A percentile compares a stretch with the other conserved stretches of the same genome.
These are phyloP conservation scores for Plutella xylostella DNA, from an alignment of 2,888 invertebrate species.

Conservation along the genomic window DNA sequence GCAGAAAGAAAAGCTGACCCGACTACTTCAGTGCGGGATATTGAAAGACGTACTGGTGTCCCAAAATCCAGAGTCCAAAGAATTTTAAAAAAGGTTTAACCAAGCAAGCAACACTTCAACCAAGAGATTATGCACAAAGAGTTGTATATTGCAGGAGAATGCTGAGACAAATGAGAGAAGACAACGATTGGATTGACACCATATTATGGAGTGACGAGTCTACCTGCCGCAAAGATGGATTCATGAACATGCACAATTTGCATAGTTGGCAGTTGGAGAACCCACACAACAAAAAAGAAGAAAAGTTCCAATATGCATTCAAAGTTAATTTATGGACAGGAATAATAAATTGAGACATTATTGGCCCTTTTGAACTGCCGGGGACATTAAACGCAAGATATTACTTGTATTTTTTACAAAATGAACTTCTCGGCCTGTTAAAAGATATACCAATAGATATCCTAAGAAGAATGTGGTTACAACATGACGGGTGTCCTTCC, in stretches of 20 bases:
- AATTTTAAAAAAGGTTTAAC: neutral
- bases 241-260: slow-evolving; percentile 8
- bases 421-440: neutral
- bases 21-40: neutral
- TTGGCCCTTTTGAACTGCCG: slow-evolving; percentile 18
- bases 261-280: slow-evolving; percentile 7
- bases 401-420: neutral
- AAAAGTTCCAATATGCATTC: slow-evolving; percentile 14
- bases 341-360: slow-evolving; percentile 16
- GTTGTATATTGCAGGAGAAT: neutral
- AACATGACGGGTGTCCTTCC: slow-evolving; percentile 9
- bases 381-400: neutral
- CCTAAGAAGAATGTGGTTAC: neutral
- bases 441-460: neutral
- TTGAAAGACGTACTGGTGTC: neutral
- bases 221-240: slow-evolving; percentile 8
- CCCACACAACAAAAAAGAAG: slow-evolving; percentile 8
- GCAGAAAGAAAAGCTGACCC: neutral
- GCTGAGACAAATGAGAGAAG: neutral
- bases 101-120: neutral
- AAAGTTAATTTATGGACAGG: slow-evolving; percentile 19
- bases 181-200: neutral
- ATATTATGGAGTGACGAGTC: slow-evolving; percentile 9
- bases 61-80: neutral
- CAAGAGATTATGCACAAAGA: neutral